Evolutionary conservation across 1,140 invertebrate genomes (phyloP).

Genomic region (Andricus grossulariae): DNA sequence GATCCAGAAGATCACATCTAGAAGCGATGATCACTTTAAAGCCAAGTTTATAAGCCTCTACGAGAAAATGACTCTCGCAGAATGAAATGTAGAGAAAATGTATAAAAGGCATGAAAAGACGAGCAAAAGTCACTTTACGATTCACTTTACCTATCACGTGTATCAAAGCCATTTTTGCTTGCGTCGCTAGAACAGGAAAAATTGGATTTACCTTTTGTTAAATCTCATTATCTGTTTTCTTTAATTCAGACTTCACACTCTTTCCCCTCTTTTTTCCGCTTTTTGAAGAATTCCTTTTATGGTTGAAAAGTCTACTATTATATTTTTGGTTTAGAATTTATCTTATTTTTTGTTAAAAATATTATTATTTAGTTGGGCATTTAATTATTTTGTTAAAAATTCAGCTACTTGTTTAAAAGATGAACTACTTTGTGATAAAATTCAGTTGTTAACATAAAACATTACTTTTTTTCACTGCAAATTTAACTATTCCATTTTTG

Average conservation of each 20-base stretch:
- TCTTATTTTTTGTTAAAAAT: too few species aligned
- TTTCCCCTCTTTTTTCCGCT: slow-evolving; percentile 17
- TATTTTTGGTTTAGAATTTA: too few species aligned
- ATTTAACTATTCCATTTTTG: too few species aligned
- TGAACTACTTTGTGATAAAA: too few species aligned
- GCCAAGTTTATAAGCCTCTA: slow-evolving; percentile 43
- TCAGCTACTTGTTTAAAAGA: too few species aligned
- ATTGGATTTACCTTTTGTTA: slow-evolving; percentile 42
- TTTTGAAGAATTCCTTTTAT: neutral
- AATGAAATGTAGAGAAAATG: slow-evolving; percentile 40
- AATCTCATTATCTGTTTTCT: slow-evolving; percentile 29
- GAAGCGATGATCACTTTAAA: slow-evolving; percentile 57
- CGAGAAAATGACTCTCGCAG: slow-evolving; percentile 35
- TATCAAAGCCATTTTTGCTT: slow-evolving; percentile 74
- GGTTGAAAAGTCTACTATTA: too few species aligned
- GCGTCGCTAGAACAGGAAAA: slow-evolving; percentile 75
- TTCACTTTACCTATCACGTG: slow-evolving; percentile 75
- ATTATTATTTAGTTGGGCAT: too few species aligned
- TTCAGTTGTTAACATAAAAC: too few species aligned
- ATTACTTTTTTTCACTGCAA: too few species aligned
- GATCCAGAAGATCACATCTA: slow-evolving; percentile 42
- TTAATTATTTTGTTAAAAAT: too few species aligned
- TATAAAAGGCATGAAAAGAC: slow-evolving; percentile 54
- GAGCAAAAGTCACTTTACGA: slow-evolving; percentile 58
- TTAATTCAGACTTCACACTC: neutral